Evolutionary conservation across 2,888 invertebrate species (phyloP).

Genomic region (Eupithecia tripunctaria): DNA sequence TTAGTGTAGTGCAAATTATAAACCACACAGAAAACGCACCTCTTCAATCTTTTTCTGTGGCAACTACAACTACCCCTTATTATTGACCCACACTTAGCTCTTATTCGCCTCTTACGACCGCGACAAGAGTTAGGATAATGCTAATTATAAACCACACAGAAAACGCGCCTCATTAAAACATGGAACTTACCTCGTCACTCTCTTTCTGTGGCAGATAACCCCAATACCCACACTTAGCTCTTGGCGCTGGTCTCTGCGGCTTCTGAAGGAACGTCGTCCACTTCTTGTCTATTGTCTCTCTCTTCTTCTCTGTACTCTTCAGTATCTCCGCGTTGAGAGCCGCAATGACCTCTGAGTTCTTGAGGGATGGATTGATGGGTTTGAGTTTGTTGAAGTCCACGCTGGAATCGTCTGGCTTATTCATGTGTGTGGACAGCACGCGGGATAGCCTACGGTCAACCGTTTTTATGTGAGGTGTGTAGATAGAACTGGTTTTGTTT

Average conservation of each 20-base stretch:
- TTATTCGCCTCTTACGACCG: too few relatives aligned
- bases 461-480: slow-evolving; percentile 34
- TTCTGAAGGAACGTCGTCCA: slow-evolving; percentile 91
- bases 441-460: slow-evolving; percentile 59
- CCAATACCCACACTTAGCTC: slow-evolving; percentile 61
- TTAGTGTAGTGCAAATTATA: too few relatives aligned
- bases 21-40: too few relatives aligned
- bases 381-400: slow-evolving; percentile 89
- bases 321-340: slow-evolving; percentile 84
- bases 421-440: slow-evolving; percentile 74
- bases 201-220: slow-evolving; percentile 57
- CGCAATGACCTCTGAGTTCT: slow-evolving; percentile 88
- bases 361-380: slow-evolving; percentile 86
- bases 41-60: too few relatives aligned
- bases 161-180: too few relatives aligned
- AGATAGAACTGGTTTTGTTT: not conserved
- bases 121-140: too few relatives aligned
- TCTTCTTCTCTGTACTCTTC: slow-evolving; percentile 78
- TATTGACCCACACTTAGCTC: too few relatives aligned
- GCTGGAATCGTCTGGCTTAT: slow-evolving; percentile 75
- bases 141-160: too few relatives aligned
- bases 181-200: slow-evolving; percentile 52
- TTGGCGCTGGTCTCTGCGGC: slow-evolving; percentile 88
- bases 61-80: too few relatives aligned
- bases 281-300: slow-evolving; percentile 85